These are phyloP conservation scores for Heliangelus exortis DNA, from an alignment of 2,797 vertebrate species.

Conservation along the genomic window DNA sequence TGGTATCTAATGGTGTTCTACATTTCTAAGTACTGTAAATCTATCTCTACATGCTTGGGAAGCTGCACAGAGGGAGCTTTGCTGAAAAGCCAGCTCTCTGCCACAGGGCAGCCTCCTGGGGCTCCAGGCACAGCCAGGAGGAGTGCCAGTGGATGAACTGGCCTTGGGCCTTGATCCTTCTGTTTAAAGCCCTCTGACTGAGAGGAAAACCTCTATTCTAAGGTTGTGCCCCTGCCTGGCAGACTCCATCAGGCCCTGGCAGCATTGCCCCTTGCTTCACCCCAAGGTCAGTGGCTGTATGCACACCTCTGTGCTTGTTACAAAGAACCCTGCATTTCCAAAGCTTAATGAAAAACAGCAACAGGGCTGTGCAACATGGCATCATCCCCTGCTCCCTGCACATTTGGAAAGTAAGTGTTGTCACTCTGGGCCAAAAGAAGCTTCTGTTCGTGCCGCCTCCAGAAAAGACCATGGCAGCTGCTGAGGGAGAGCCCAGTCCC, in stretches of 20 bases:
- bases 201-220: not conserved
- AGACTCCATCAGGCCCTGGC: not conserved
- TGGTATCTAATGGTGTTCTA: not conserved
- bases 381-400: not conserved
- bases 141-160: not conserved
- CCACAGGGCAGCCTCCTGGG: not conserved
- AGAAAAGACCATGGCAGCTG: not conserved
- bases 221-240: not conserved
- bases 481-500: not conserved
- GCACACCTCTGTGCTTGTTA: not conserved
- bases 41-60: not conserved
- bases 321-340: not conserved
- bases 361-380: not conserved
- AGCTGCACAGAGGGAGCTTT: not conserved
- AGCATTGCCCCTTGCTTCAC: fast-evolving
- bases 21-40: not conserved
- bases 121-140: not conserved
- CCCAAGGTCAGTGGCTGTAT: not conserved
- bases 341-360: conserved; percentile 7
- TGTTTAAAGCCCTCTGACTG: not conserved
- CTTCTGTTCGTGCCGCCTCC: not conserved
- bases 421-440: not conserved
- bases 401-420: not conserved
- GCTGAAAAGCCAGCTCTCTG: not conserved
- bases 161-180: not conserved